Percentiles rank a stretch among this genome's conserved stretches.
Evolutionary conservation across 2,797 vertebrate genomes (phyloP).

Genomic region (Lemur catta): DNA sequence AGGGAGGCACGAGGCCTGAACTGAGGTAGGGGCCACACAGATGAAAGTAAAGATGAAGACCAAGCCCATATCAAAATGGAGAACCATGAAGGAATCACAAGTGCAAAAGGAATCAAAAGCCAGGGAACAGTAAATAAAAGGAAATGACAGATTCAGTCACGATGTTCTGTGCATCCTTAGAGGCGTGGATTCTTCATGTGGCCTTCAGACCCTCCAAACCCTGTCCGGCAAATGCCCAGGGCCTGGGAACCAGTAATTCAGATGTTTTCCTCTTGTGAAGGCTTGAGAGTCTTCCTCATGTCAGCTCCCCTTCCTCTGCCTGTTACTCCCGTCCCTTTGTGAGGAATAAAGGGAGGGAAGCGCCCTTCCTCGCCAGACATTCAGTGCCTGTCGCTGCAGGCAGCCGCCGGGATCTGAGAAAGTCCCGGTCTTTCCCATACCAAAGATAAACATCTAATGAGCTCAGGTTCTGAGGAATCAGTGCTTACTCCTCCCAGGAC

Average conservation of each 20-base stretch:
- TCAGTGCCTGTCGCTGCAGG: neutral
- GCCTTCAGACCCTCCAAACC: neutral
- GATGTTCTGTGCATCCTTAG: neutral
- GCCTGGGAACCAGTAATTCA: neutral
- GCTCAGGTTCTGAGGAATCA: neutral
- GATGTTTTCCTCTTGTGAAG: neutral
- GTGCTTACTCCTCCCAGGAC: neutral
- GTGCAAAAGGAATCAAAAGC: neutral
- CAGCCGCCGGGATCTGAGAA: neutral
- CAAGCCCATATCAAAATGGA: neutral
- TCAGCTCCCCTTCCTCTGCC: neutral
- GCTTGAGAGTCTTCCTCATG: neutral
- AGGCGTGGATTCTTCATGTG: neutral
- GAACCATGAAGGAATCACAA: neutral
- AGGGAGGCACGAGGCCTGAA: neutral
- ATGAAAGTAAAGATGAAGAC: neutral
- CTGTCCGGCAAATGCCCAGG: neutral
- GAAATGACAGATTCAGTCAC: neutral
- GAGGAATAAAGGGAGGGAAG: neutral
- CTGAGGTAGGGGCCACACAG: fast-evolving
- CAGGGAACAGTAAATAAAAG: neutral
- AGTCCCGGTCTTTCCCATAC: neutral
- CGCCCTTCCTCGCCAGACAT: neutral
- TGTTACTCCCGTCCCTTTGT: neutral
- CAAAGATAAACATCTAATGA: neutral